Conservation (phyloP, 2,797 vertebrate genomes). For the Zalophus californianus region DNA sequence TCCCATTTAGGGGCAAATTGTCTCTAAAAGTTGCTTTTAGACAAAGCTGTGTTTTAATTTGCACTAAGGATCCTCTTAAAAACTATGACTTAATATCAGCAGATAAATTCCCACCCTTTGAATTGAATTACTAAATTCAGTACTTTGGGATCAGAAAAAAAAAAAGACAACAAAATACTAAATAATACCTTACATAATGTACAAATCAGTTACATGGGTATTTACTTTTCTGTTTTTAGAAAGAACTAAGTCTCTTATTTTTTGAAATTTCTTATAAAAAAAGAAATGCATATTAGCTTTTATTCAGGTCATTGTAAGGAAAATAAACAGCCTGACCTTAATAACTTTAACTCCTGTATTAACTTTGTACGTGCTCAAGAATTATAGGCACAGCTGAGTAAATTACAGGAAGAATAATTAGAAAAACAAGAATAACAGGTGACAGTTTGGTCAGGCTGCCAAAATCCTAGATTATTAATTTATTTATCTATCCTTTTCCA, state of each 20-base stretch:
- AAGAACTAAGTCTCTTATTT: neutral
- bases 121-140: neutral
- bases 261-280: slow-evolving; percentile 37
- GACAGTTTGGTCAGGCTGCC: slow-evolving; percentile 48
- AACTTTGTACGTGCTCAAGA: slow-evolving; percentile 36
- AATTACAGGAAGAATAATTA: slow-evolving; percentile 63
- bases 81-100: neutral
- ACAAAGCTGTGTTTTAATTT: slow-evolving; percentile 38
- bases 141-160: neutral
- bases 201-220: neutral
- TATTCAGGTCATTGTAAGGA: slow-evolving; percentile 39
- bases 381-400: slow-evolving; percentile 46
- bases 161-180: neutral
- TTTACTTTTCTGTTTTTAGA: slow-evolving; percentile 8
- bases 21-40: slow-evolving; percentile 17
- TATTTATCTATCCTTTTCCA: slow-evolving; percentile 67
- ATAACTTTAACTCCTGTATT: slow-evolving; percentile 34
- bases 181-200: neutral
- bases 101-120: neutral
- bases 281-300: slow-evolving; percentile 20
- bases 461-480: slow-evolving; percentile 61
- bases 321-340: slow-evolving; percentile 61
- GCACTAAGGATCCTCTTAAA: neutral
- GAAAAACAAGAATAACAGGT: slow-evolving; percentile 73
- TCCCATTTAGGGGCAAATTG: neutral